Conservation (phyloP, 2,113 vertebrate species). For the Anthoscopus minutus region DNA sequence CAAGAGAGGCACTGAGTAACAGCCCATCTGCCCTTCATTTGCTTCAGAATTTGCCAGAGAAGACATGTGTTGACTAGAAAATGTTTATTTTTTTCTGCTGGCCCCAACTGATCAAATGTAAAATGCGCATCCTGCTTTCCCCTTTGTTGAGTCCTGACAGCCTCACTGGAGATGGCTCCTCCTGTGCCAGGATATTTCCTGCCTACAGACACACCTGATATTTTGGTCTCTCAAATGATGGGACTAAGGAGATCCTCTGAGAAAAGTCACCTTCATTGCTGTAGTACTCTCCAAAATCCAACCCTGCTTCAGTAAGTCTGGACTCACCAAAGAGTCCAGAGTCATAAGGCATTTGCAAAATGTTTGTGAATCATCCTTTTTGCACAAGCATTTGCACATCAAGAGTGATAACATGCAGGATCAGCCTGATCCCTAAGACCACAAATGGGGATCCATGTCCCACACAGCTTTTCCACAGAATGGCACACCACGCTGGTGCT, state of each 20-base stretch:
- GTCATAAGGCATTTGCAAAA: neutral
- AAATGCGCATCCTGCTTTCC: neutral
- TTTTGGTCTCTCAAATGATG: neutral
- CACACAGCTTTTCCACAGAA: neutral
- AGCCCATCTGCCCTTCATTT: rapidly evolving
- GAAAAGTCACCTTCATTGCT: neutral
- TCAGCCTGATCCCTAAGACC: neutral
- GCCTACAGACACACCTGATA: neutral
- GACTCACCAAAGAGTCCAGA: neutral
- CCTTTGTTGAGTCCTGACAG: neutral
- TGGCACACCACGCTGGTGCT: neutral
- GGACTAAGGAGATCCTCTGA: neutral
- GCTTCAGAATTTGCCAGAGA: neutral
- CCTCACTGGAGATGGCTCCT: neutral
- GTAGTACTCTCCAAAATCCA: neutral
- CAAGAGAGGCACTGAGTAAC: neutral
- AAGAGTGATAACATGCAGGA: neutral
- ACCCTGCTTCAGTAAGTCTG: neutral
- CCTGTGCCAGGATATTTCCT: neutral
- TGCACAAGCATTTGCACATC: slow-evolving; percentile 1
- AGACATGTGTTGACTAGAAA: neutral
- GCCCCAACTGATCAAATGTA: neutral
- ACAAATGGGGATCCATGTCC: neutral
- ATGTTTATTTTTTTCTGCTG: neutral
- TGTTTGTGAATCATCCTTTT: neutral